Evolutionary conservation across 2,113 vertebrate genomes (phyloP).

Genomic region (Cromileptes altivelis): DNA sequence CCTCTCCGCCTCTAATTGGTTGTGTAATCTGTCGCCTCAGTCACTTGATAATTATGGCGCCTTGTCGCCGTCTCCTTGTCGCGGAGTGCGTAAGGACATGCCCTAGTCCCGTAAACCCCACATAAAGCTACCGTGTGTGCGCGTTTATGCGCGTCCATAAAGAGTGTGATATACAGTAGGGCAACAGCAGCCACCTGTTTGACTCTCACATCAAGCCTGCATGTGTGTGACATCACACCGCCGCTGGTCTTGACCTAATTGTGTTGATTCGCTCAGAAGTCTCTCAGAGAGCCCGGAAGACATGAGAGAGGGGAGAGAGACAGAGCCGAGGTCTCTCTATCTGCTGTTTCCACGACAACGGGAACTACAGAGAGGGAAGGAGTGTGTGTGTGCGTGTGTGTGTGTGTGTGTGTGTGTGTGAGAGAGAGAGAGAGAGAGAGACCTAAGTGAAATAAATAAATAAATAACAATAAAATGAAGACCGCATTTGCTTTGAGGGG

Average conservation of each 20-base stretch:
- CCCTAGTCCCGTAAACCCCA: background rate
- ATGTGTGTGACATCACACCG: conserved; percentile 21
- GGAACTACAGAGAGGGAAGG: conserved; percentile 44
- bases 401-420: conserved; percentile 13
- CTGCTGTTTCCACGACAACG: conserved; percentile 84
- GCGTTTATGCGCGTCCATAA: background rate
- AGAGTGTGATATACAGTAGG: conserved; percentile 5
- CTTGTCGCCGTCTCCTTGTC: conserved; percentile 50
- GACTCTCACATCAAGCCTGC: conserved; percentile 21
- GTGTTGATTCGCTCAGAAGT: conserved; percentile 58
- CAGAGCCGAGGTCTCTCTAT: conserved; percentile 57
- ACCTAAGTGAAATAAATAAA: conserved; percentile 23
- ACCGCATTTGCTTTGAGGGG: conserved; percentile 20
- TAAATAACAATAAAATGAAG: conserved; percentile 24
- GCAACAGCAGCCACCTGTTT: conserved; percentile 72
- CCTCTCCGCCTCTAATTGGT: conserved; percentile 30
- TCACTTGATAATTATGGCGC: conserved; percentile 64
- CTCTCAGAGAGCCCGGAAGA: conserved; percentile 22
- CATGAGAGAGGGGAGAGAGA: background rate
- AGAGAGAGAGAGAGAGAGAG: conserved; percentile 19
- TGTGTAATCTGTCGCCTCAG: conserved; percentile 52
- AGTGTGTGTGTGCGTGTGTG: conserved; percentile 17
- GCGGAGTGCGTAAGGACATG: conserved; percentile 52
- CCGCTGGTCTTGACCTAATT: conserved; percentile 61
- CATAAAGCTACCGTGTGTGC: background rate